Evolutionary conservation across 1,140 invertebrate species (phyloP), one percentile per base, ranked within the genome.

Genomic region (Andrena cerasifolii): DNA sequence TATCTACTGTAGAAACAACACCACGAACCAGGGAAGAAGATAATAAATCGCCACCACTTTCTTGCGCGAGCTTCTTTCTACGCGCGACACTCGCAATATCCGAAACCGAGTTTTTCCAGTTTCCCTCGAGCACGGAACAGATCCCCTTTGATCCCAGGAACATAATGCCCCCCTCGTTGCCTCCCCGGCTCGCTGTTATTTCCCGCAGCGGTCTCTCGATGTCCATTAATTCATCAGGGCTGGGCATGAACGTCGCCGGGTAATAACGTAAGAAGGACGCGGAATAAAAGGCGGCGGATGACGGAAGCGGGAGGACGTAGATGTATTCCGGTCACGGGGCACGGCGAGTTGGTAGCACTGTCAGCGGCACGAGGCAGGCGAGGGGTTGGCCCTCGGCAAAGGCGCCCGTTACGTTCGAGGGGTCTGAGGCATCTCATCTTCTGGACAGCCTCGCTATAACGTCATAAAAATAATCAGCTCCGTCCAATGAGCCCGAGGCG

Each of bases 391-490:
- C 51, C 76, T 43, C 51, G 54, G 28, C 67, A 67, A 70, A 78
- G 63, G 65, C 58, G 28, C 70, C 54, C 59, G 82, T 40, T 68
- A 70, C n/a, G 65, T 12, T 45, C n/a, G 71, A 86, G 84, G n/a
- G 83, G 85, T 83, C 72, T 83, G 84, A 79, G 87, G 88, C 82
- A 86, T 90, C 87, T 88, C 89, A 90, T 91, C 88, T 91, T 84
- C 79, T 85, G 87, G 84, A 86, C 89, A 84, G 79, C 85, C 75
- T 81, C 75, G 84, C 86, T 90, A 87, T 92, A 91, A 90, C 87
- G 86, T 90, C 90, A 91, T 91, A 91, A 92, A 92, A 92, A 92
- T 92, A 91, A 91, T 92, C 90, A 92, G 87, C 86, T 79, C 43
- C 84, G 79, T 87, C 89, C 89, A 89, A 91, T 90, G 90, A 91